Base-by-base conservation (phyloP, 2,797 vertebrate species). In the Sarcoramphus papa region DNA sequence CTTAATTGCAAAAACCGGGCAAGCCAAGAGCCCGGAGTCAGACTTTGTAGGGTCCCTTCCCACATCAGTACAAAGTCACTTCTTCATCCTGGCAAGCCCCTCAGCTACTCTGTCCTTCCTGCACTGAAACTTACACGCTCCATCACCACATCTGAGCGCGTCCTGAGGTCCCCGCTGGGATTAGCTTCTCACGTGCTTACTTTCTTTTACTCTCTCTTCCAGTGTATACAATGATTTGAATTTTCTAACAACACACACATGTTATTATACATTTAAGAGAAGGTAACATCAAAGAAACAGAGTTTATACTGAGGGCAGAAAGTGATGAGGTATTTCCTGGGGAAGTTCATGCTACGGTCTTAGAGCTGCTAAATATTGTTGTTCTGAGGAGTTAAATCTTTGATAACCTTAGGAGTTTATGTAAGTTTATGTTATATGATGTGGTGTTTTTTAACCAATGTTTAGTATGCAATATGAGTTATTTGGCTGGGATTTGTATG, bases 261-360 rank as follows among this genome's bases (percentile, higher is more conserved):
- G 87, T 88, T 92, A 37, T 73, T 81, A 33, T 56, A 69, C 67
- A 51, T 73, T 88, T 81, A 86, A 82, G 81, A 90, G 76, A 76
- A 85, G 47, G 80, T 56, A 84, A 93, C 54, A 87, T 94, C 77
- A 96, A 95, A 95, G 90, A 79, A 88, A 43, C 22, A 70, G 62
- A 43, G 91, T 91, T 95, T 93, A 88, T 80, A 31, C 40, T 45
- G 64, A 91, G 76, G 76, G 69, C 92, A 97, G 92, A 88, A 86
- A 47, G 80, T 88, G 79, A 92, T 59, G 91, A 90, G 92, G 85
- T 88, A 81, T 93, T 96, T 97, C 94, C 95, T 91, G 82, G 48
- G 76, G 73, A 93, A 96, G 87, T 95, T 96, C 95, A 95, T 0
- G 4, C 22, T 88, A 33, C 0, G 2, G 79, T 92, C 73, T 94